phyloP scores from a whole-genome alignment of 30 jellyfish, hydroid and myxozoan genomes.

The Aurelia sp. region DNA sequence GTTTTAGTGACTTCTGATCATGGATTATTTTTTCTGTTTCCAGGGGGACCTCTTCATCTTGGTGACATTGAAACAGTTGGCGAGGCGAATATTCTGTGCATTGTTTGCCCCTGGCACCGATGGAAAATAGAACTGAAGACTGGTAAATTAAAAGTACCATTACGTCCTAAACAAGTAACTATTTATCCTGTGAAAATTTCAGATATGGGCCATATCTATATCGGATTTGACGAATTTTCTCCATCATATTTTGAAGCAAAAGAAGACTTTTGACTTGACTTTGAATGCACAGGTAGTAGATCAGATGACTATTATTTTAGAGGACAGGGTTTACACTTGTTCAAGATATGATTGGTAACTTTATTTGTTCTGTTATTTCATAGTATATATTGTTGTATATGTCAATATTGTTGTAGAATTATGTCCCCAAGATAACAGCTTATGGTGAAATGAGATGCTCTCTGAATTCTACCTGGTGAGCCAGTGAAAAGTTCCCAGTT shows the following conservation, averaged over 20 bases:
- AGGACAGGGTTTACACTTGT: no score
- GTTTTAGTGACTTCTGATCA: not conserved
- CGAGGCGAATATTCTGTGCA: slow-evolving; percentile 71
- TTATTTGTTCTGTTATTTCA: no score
- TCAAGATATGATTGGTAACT: no score
- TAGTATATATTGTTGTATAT: no score
- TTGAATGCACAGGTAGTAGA: not conserved
- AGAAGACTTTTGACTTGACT: slow-evolving; percentile 26
- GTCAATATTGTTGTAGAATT: no score
- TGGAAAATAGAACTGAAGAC: slow-evolving; percentile 84
- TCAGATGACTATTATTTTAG: no score
- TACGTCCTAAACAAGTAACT: slow-evolving; percentile 32
- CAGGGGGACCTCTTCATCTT: slow-evolving; percentile 97
- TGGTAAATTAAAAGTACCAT: slow-evolving; percentile 80
- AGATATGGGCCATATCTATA: slow-evolving; percentile 57
- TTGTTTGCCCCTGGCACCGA: slow-evolving; percentile 96
- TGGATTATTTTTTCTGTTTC: not conserved
- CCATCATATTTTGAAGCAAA: slow-evolving; percentile 43
- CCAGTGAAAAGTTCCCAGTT: no score
- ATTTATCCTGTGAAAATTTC: slow-evolving; percentile 78
- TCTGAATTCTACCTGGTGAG: no score
- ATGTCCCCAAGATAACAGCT: no score
- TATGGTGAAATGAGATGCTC: no score
- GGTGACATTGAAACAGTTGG: slow-evolving; percentile 91
- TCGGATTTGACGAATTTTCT: slow-evolving; percentile 74